Conservation (phyloP, 2,888 invertebrate species). For the Cerastoderma edule region DNA sequence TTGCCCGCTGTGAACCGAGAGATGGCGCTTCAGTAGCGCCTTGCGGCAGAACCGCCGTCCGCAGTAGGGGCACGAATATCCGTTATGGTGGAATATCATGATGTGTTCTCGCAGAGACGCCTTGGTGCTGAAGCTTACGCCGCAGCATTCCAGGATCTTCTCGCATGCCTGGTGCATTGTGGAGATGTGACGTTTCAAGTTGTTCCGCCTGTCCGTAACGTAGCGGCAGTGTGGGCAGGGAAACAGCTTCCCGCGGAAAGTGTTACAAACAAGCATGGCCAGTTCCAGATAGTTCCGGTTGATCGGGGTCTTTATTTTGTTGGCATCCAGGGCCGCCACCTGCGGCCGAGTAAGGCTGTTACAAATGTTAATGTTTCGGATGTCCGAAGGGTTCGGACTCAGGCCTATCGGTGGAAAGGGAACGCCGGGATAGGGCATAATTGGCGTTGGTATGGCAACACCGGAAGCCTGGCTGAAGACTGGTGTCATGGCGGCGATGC, state of each 20-base stretch:
- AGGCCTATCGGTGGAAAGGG: constrained; percentile 39
- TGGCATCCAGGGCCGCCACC: constrained; percentile 61
- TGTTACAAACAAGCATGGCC: constrained; percentile 81
- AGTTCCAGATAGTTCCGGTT: constrained; percentile 78
- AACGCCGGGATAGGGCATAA: constrained; percentile 69
- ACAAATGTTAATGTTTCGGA: constrained; percentile 62
- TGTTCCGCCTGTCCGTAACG: constrained; percentile 83
- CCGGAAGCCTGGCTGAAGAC: constrained; percentile 53
- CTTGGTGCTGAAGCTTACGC: constrained; percentile 83
- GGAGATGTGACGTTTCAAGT: constrained; percentile 84
- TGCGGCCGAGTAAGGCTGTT: constrained; percentile 67
- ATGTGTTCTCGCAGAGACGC: constrained; percentile 84
- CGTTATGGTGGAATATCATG: constrained; percentile 83
- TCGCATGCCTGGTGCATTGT: constrained; percentile 84
- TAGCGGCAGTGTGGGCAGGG: constrained; percentile 82
- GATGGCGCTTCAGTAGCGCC: constrained; percentile 84
- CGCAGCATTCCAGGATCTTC: constrained; percentile 83
- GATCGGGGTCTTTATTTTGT: constrained; percentile 75
- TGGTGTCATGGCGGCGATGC: constrained; percentile 50
- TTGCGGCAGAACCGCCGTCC: constrained; percentile 84
- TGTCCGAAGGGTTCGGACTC: constrained; percentile 47
- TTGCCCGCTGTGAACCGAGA: constrained; percentile 84
- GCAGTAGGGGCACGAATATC: constrained; percentile 84
- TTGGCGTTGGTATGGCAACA: constrained; percentile 62
- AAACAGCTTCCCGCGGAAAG: constrained; percentile 79